Base-by-base conservation (phyloP, 1,140 invertebrate species). In the Planococcus citri region DNA sequence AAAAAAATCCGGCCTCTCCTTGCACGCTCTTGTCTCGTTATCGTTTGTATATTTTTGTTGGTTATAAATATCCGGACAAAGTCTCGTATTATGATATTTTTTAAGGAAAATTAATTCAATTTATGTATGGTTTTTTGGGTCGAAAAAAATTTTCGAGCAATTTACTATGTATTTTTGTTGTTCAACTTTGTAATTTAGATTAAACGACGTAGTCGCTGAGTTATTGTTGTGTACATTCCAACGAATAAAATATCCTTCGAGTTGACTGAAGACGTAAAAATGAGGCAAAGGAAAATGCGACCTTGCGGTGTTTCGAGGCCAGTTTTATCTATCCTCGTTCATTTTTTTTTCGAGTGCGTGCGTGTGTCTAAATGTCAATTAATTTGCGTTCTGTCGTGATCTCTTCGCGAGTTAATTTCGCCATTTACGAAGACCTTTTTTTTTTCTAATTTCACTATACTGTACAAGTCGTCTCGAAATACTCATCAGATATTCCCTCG, bases 121-220 rank as follows among this genome's bases (percentile, higher is more conserved):
- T 51, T 51, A 20, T 51, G 17, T 51, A 17, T 51, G 6, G 6
- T 51, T 51, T 51, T 51, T 51, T 51, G 6, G 6, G 4, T 51
- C 41, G 6, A 51, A 51, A 51, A 14, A 51, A 14, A 14, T 9
- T 9, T 9, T 9, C 6, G n/a, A 51, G 17, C 6, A 9, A 17
- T 9, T 51, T 51, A 33, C 29, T 3, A 33, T 3, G 4, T 3
- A 17, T 51, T 51, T 51, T 51, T 51, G 4, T 51, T 20, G 41
- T 51, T 51, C 41, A 14, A 51, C 12, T 51, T 51, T 51, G 41
- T 51, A 51, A 51, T 51, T 51, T 51, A 51, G 12, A 9, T 51
- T 51, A 51, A 17, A 51, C 41, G 41, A 51, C 41, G 41, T 51
- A 51, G 41, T 51, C 41, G 41, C 41, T 51, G 41, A 51, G n/a